These are phyloP conservation scores for Hypotaenidia okinawae DNA, from an alignment of 2,797 vertebrate species.

Conservation along the genomic window DNA sequence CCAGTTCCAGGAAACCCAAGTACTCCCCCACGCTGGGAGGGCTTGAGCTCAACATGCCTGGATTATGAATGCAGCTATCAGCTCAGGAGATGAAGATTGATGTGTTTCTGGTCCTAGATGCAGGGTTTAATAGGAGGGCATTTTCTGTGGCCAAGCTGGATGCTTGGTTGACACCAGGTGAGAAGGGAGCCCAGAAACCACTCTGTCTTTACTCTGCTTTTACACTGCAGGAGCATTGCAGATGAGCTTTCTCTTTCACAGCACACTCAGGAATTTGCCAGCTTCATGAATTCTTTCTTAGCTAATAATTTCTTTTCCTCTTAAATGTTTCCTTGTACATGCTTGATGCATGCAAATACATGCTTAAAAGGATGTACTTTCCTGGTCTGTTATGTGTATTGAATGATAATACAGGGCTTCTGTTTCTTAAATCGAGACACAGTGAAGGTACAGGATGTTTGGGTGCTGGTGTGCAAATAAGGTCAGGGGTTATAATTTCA, in stretches of 20 bases:
- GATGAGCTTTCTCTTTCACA: neutral
- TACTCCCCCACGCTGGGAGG: conserved; percentile 37
- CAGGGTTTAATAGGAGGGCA: conserved; percentile 23
- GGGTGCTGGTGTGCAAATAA: neutral
- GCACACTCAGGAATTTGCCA: neutral
- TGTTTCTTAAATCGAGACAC: neutral
- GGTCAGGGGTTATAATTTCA: neutral
- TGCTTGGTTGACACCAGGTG: neutral
- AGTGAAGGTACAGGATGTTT: neutral
- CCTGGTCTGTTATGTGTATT: neutral
- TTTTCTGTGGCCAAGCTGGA: conserved; percentile 10
- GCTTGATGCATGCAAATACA: neutral
- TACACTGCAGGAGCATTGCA: neutral
- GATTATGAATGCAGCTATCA: conserved; percentile 34
- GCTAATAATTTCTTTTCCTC: neutral
- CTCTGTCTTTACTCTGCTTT: neutral
- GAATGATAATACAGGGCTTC: neutral
- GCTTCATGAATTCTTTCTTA: neutral
- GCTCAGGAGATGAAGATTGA: conserved; percentile 49
- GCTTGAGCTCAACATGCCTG: conserved; percentile 19
- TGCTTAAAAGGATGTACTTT: neutral
- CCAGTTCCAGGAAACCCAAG: conserved; percentile 49
- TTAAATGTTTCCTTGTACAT: neutral
- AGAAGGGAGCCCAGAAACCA: neutral
- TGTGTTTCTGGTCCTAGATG: conserved; percentile 33